Conservation (phyloP, 1,140 invertebrate species). For the Drosophila ercepeae region DNA sequence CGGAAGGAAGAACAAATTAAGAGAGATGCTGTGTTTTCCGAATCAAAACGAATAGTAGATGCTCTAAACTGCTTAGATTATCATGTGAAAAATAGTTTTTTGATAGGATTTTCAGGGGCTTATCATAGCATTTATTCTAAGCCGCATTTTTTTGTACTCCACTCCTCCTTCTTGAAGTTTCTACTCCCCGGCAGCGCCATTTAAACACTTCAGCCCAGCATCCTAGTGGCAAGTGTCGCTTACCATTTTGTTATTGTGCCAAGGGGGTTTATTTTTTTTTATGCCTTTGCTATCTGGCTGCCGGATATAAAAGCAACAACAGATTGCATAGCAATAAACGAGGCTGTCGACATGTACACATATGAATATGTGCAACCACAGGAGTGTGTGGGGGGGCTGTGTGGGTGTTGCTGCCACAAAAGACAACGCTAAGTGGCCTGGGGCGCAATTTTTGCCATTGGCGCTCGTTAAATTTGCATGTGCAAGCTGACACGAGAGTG, state of each 20-base stretch:
- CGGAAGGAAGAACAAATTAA: constrained; percentile 34
- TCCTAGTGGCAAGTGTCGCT: constrained; percentile 41
- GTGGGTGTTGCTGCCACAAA: constrained; percentile 52
- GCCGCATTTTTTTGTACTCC: constrained; percentile 25
- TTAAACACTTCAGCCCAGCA: constrained; percentile 17
- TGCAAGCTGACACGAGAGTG: constrained; percentile 28
- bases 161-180: constrained; percentile 1
- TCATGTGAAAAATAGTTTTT: neutral
- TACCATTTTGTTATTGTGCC: constrained; percentile 36
- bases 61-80: neutral
- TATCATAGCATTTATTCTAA: constrained; percentile 10
- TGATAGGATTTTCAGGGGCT: neutral
- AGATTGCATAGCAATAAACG: constrained; percentile 56
- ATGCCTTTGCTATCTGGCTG: constrained; percentile 54
- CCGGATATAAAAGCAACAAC: constrained; percentile 63
- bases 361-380: neutral
- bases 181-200: constrained; percentile 8
- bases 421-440: constrained; percentile 71
- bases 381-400: neutral
- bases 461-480: constrained; percentile 78
- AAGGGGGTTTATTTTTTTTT: constrained; percentile 42
- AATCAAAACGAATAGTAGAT: neutral
- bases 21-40: neutral
- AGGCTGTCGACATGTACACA: constrained; percentile 31
- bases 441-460: constrained; percentile 72